Conservation (phyloP, 2,113 vertebrate genomes). For the Falcunculus frontatus region DNA sequence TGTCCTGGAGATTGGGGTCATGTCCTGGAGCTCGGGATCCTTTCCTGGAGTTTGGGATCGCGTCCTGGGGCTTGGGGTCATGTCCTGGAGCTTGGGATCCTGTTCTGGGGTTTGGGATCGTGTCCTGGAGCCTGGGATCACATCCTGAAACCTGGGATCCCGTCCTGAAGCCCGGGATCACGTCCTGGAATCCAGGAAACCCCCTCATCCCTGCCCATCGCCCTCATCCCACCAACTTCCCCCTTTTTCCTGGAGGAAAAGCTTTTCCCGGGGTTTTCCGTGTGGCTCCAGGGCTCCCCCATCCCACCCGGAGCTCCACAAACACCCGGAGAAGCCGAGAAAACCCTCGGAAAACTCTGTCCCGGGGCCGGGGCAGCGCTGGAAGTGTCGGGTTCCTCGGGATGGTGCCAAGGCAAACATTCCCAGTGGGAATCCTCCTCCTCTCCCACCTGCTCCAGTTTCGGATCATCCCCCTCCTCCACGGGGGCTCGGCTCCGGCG, state of each 20-base stretch:
- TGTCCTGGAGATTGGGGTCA: rapidly evolving
- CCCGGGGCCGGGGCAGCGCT: background rate
- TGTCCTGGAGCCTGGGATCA: too few species aligned
- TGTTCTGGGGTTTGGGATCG: background rate
- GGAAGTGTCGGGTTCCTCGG: background rate
- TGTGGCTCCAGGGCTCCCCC: background rate
- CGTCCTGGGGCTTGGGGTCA: rapidly evolving
- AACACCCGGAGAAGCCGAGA: background rate
- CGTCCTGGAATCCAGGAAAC: rapidly evolving
- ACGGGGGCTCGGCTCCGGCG: background rate
- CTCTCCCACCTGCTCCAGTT: background rate
- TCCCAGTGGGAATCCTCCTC: background rate
- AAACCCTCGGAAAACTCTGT: background rate
- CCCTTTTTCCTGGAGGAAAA: background rate
- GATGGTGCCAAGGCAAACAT: background rate
- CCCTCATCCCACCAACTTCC: background rate
- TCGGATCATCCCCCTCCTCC: background rate
- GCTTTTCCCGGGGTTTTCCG: background rate
- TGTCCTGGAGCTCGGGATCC: rapidly evolving
- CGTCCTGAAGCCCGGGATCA: background rate
- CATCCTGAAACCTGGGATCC: too few species aligned
- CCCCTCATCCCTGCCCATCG: background rate
- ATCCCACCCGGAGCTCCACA: background rate
- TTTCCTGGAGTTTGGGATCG: rapidly evolving
- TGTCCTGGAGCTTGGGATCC: rapidly evolving